These are phyloP conservation scores for Poliocrania exsul DNA, from an alignment of 2,797 vertebrate genomes.

Conservation along the genomic window DNA sequence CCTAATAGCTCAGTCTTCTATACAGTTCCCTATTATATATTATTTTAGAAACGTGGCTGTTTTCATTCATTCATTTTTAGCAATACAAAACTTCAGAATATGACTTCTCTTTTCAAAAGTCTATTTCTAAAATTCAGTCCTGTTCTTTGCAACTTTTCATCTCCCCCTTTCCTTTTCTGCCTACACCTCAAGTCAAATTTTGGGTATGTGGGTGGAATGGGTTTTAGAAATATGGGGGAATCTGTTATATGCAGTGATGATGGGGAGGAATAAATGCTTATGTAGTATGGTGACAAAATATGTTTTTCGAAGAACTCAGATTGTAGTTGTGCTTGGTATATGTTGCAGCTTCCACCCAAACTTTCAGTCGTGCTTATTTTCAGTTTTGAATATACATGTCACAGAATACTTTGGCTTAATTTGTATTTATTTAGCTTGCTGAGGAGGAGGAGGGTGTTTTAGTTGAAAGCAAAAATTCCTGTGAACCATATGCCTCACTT, in stretches of 20 bases:
- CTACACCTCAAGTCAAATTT: conserved; percentile 6
- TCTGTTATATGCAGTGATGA: background rate
- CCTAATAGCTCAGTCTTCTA: background rate
- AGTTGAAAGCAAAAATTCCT: conserved; percentile 31
- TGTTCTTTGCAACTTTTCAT: background rate
- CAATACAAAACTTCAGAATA: background rate
- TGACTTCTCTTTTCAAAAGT: background rate
- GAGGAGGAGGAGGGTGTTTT: background rate
- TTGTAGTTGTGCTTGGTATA: background rate
- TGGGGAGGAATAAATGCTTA: background rate
- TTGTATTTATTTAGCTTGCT: background rate
- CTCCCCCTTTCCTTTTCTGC: background rate
- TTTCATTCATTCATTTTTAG: background rate
- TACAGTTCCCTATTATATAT: background rate
- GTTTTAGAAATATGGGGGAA: background rate
- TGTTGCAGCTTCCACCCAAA: background rate
- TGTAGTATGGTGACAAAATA: background rate
- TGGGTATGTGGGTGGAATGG: background rate
- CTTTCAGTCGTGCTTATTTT: background rate
- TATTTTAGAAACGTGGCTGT: background rate
- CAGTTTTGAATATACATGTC: background rate
- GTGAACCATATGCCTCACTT: background rate
- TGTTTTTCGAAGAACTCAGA: background rate
- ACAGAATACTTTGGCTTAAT: background rate
- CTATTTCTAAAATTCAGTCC: background rate